Base-by-base conservation (phyloP, 2,113 vertebrate species). In the Epinephelus moara region DNA sequence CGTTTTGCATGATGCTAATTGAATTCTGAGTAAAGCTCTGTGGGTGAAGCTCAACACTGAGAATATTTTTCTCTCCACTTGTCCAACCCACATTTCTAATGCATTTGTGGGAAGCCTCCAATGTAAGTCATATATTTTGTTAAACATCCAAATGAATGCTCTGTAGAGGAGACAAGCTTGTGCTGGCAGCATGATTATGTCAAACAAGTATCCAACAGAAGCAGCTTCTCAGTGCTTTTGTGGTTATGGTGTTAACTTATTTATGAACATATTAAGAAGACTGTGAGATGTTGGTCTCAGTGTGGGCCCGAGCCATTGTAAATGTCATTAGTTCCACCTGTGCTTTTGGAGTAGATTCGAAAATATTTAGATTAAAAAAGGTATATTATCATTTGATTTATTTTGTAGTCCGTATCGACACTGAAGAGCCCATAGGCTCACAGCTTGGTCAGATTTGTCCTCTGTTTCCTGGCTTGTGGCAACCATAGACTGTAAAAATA, bases 121-220 rank as follows among this genome's bases (percentile, higher is more conserved):
- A 64, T 64, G 8, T 15, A 19, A 52, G n/a, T 52, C 66, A n/a
- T 68, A 33, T 40, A 30, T 53, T 61, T 42, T 19, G 37, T 30
- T 33, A 55, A 50, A 61, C 18, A 53, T 82, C 37, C 13, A 70
- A 72, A 40, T 73, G 5, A 49, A 67, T 14, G 7, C 57, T 55
- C 19, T 70, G 57, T 21, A 27, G 15, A 71, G 23, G 30, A 71
- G 47, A 80, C 14, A 60, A 21, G 25, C 18, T 78, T 40, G 55
- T 68, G n/a, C 53, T 60, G 68, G 17, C 64, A 63, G 19, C 23
- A 23, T 37, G 57, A 49, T 56, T 18, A 33, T 49, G 40, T 55
- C 49, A 15, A 62, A 40, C 62, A 42, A 18, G 59, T 33, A 11
- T 12, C 4, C 57, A 61, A 47, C 52, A 73, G 25, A 62, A 6